Conservation (phyloP, 2,888 invertebrate genomes). For the Papilio elwesi region DNA sequence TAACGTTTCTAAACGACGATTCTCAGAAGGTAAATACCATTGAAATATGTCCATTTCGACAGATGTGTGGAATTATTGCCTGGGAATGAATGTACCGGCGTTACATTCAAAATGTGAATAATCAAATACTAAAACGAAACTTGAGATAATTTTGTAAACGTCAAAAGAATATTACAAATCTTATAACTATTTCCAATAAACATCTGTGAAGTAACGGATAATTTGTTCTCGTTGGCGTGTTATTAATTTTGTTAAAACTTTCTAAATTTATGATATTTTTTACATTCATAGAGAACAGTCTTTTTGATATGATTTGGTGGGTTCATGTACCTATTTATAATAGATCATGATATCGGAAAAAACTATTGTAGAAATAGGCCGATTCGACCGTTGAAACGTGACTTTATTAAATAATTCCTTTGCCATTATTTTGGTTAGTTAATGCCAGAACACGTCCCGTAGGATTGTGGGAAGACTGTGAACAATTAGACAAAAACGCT, state of each 20-base stretch:
- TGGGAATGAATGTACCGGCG: conserved; percentile 29
- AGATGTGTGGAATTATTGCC: conserved; percentile 57
- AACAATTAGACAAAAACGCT: too few relatives aligned
- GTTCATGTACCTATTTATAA: too few relatives aligned
- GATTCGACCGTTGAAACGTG: too few relatives aligned
- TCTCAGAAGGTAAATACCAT: conserved; percentile 68
- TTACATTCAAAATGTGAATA: conserved; percentile 38
- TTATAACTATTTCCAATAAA: conserved; percentile 28
- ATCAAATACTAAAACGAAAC: conserved; percentile 36
- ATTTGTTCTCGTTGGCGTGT: not conserved
- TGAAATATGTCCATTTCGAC: conserved; percentile 49
- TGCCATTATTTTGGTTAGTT: too few relatives aligned
- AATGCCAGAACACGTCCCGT: too few relatives aligned
- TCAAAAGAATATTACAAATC: conserved; percentile 31
- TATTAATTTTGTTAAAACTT: conserved; percentile 6
- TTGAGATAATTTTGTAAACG: conserved; percentile 29
- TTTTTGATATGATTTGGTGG: not conserved
- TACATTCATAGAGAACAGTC: conserved; percentile 4
- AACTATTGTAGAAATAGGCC: too few relatives aligned
- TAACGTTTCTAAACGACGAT: conserved; percentile 61
- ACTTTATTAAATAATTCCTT: too few relatives aligned
- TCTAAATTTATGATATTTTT: conserved; percentile 1
- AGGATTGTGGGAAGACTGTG: too few relatives aligned
- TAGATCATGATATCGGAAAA: too few relatives aligned
- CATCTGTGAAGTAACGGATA: conserved; percentile 11